A percentile compares a stretch with the other conserved stretches of the same genome.
These are phyloP conservation scores for Podiceps cristatus DNA, from an alignment of 2,113 vertebrate genomes.

Conservation along the genomic window DNA sequence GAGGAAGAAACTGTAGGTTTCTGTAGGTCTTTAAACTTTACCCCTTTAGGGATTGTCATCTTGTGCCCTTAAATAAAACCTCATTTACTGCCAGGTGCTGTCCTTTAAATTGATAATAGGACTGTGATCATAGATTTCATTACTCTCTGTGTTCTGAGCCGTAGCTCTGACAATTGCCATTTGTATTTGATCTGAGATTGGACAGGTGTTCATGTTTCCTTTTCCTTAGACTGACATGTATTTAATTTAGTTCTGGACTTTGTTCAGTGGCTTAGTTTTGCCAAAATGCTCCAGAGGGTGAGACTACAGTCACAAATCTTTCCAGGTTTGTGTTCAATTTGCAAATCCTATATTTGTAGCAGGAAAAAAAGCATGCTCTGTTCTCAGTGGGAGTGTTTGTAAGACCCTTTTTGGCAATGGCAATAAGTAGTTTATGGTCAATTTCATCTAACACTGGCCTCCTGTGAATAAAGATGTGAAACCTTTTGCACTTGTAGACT, in stretches of 20 bases:
- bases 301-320: constrained; percentile 31
- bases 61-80: not conserved
- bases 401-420: constrained; percentile 43
- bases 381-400: constrained; percentile 30
- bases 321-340: constrained; percentile 47
- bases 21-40: not conserved
- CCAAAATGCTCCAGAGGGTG: not conserved
- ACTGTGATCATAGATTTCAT: not conserved
- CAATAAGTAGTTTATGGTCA: constrained; percentile 48
- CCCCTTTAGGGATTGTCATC: not conserved
- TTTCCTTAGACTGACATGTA: constrained; percentile 11
- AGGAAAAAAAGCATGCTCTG: not conserved
- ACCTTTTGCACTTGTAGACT: not conserved
- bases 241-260: constrained; percentile 48
- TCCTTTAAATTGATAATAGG: not conserved
- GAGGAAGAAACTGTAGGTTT: not conserved
- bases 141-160: not conserved
- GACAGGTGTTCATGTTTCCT: not conserved
- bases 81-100: not conserved
- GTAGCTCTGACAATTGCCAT: not conserved
- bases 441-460: constrained; percentile 38
- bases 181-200: not conserved
- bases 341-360: constrained; percentile 31
- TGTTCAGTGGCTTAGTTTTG: constrained; percentile 27
- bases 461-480: constrained; percentile 28